Conservation (phyloP, 2,888 invertebrate genomes). For the Drosophila recens region DNA sequence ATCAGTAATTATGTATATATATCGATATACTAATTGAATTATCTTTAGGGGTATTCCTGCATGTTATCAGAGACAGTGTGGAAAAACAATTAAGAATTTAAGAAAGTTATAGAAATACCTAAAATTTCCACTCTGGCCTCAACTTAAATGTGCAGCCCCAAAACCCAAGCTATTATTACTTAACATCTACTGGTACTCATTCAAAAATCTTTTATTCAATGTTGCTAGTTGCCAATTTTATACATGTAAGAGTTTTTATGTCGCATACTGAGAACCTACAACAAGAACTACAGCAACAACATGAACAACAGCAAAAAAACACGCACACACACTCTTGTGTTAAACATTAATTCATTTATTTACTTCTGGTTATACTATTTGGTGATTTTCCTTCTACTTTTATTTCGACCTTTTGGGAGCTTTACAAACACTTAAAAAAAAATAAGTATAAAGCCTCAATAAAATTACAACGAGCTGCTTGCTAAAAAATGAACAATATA, state of each 20-base stretch:
- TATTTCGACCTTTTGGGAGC: background rate
- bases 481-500: slow-evolving; percentile 2
- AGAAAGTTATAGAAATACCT: background rate
- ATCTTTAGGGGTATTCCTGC: slow-evolving; percentile 39
- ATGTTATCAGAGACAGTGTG: slow-evolving; percentile 37
- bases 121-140: slow-evolving; percentile 27
- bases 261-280: slow-evolving; percentile 26
- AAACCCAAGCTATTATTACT: background rate
- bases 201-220: slow-evolving; percentile 41
- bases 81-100: background rate
- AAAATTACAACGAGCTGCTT: slow-evolving; percentile 9
- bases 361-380: slow-evolving; percentile 12
- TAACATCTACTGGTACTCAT: slow-evolving; percentile 28
- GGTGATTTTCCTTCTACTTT: background rate
- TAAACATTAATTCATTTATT: slow-evolving; percentile 10
- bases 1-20: slow-evolving; percentile 26
- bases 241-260: slow-evolving; percentile 4
- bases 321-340: slow-evolving; percentile 3
- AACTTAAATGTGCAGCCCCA: slow-evolving; percentile 9
- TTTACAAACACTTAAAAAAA: slow-evolving; percentile 1
- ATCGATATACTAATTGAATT: slow-evolving; percentile 19
- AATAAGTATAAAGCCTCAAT: slow-evolving; percentile 7
- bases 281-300: slow-evolving; percentile 34
- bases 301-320: slow-evolving; percentile 40
- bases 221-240: slow-evolving; percentile 48